Evolutionary conservation across 2,888 invertebrate species (phyloP).

Genomic region (Tethea ocularis): DNA sequence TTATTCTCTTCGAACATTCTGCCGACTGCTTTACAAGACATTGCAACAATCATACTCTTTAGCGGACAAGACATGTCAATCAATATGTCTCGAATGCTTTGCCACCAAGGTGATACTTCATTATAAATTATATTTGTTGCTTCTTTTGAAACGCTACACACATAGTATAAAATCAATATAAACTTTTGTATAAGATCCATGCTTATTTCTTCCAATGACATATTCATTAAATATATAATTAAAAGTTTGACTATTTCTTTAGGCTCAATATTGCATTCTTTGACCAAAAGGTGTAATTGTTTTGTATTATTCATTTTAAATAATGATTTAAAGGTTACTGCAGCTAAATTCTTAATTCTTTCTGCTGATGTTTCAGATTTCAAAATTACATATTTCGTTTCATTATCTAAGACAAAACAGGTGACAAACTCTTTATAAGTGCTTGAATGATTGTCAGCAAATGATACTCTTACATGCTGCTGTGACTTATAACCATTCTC

Average conservation of each 20-base stretch:
- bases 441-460: constrained; percentile 77
- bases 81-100: constrained; percentile 87
- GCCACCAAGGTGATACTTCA: constrained; percentile 92
- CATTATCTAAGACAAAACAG: constrained; percentile 78
- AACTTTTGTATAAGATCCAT: constrained; percentile 87
- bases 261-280: constrained; percentile 68
- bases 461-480: constrained; percentile 81
- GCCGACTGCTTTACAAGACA: constrained; percentile 91
- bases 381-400: constrained; percentile 49
- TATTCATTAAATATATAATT: constrained; percentile 88
- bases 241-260: constrained; percentile 88
- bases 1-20: constrained; percentile 69
- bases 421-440: constrained; percentile 82
- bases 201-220: constrained; percentile 78
- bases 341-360: constrained; percentile 59
- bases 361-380: constrained; percentile 57
- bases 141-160: constrained; percentile 86
- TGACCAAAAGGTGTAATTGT: constrained; percentile 51
- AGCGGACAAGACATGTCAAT: constrained; percentile 89
- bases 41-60: constrained; percentile 91
- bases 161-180: constrained; percentile 85
- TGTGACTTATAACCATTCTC: constrained; percentile 70
- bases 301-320: constrained; percentile 64
- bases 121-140: constrained; percentile 86
- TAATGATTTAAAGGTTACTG: constrained; percentile 71